Base-by-base conservation (phyloP, 2,888 invertebrate genomes). In the Resseliella maxima region DNA sequence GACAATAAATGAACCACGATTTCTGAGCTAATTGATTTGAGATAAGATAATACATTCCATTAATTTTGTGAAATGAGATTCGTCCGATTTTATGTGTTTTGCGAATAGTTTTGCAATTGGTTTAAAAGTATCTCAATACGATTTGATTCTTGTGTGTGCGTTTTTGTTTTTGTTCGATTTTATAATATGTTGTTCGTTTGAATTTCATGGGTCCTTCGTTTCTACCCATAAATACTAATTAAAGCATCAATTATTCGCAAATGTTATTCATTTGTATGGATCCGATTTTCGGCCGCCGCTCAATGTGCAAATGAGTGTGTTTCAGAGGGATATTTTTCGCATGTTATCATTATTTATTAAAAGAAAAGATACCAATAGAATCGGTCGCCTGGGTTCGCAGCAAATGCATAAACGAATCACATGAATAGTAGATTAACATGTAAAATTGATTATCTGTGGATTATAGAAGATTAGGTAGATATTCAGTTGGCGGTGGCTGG, bases 371-470 rank as follows among this genome's bases (percentile, higher is more conserved):
- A 72, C 31, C 27, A 72, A 72, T 72, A 31, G 31, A 72, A 72
- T 15, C 1, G 15, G 72, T 1, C 31, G 59, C 59, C 59, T 24
- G 15, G 15, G 72, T 15, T 31, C 2, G 35, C 15, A 72, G 31
- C 31, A 31, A 18, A 6, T 0, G 72, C 72, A 72, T 72, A 72
- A 72, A 72, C 31, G 35, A 35, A 72, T 31, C 31, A 31, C 72
- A 72, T 72, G 72, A 72, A 72, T 72, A 35, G 31, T 72, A 72
- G 35, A 72, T 72, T 72, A 27, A 72, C 72, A 72, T 72, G 72
- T 72, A 72, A 72, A 72, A 72, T 72, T 72, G 72, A 72, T 72
- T 72, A 72, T 72, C 27, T 72, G 27, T 72, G 35, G 72, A 72
- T 72, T 72, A 72, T 27, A 31, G 72, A 31, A 72, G 72, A 72